Evolutionary conservation across 2,113 vertebrate species (phyloP).

Genomic region (Pomatorhinus ruficollis): DNA sequence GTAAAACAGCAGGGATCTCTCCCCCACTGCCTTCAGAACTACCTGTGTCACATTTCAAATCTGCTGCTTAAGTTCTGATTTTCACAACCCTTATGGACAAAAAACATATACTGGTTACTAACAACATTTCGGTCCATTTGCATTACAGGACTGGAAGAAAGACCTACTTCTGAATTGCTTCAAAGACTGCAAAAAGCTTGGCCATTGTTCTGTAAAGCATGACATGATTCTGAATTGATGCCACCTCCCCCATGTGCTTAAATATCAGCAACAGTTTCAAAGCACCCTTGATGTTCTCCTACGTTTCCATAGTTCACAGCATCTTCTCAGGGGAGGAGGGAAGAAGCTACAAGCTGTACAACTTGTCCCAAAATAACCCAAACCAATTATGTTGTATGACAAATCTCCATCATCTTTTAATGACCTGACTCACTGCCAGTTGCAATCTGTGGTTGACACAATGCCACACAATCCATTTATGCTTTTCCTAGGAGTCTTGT

Average conservation of each 20-base stretch:
- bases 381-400: neutral
- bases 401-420: neutral
- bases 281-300: neutral
- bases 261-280: neutral
- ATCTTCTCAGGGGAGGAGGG: neutral
- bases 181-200: neutral
- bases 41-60: neutral
- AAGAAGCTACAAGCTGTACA: neutral
- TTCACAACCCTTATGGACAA: neutral
- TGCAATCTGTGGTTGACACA: neutral
- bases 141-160: neutral
- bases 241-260: neutral
- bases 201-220: neutral
- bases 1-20: neutral
- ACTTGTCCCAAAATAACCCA: slow-evolving; percentile 4
- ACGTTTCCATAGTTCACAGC: neutral
- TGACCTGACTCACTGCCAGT: neutral
- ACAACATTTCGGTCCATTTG: neutral
- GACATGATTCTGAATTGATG: neutral
- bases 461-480: neutral
- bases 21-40: neutral
- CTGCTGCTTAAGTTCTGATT: neutral
- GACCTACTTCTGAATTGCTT: neutral
- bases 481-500: neutral
- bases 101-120: neutral